Percentiles rank a stretch among this genome's conserved stretches.
Evolutionary conservation across 2,797 vertebrate species (phyloP).

Genomic region (Hipposideros larvatus): DNA sequence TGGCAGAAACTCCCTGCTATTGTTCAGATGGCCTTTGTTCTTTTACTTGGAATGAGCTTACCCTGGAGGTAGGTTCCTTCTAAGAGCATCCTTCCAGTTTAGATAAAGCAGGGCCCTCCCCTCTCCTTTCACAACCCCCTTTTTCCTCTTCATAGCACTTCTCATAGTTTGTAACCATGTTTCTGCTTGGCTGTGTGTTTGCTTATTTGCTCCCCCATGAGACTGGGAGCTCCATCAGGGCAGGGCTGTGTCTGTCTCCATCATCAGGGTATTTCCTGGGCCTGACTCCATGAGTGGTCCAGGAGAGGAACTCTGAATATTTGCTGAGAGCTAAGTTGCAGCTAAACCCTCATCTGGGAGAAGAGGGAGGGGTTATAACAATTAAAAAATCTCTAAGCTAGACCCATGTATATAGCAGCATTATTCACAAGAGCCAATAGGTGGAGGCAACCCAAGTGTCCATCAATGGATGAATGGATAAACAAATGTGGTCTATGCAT

Average conservation of each 20-base stretch:
- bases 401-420: rapidly evolving
- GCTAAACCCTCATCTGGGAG: background rate
- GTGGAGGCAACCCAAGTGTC: background rate
- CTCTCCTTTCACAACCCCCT: too few species aligned
- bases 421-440: background rate
- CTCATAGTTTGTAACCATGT: background rate
- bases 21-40: background rate
- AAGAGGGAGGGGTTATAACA: too few species aligned
- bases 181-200: background rate
- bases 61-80: background rate
- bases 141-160: too few species aligned
- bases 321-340: background rate
- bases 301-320: background rate
- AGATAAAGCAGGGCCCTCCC: background rate
- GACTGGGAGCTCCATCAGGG: rapidly evolving
- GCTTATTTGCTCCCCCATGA: background rate
- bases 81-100: background rate
- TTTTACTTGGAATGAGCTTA: background rate
- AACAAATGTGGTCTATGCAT: rapidly evolving
- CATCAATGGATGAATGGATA: background rate
- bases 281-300: background rate
- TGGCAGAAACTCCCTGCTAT: background rate
- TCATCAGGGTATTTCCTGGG: background rate
- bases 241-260: background rate
- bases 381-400: background rate